phyloP scores from a whole-genome alignment of 2,797 vertebrate genomes.

The Sebastes taczanowskii region DNA sequence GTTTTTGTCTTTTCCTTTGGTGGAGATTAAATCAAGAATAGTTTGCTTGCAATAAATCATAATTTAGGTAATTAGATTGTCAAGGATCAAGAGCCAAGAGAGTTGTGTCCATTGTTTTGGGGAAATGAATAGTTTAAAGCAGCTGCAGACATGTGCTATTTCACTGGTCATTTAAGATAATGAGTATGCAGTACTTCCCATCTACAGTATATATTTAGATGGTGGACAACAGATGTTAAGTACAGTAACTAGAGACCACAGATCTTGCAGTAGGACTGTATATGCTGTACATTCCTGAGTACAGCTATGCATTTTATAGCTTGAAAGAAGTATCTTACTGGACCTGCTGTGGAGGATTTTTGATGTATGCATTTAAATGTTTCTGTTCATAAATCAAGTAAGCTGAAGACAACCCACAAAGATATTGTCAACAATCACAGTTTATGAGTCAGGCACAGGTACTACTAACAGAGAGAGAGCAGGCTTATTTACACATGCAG shows the following conservation, averaged over 20 bases:
- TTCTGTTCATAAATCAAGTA: not conserved
- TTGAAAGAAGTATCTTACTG: not conserved
- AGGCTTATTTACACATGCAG: conserved; percentile 70
- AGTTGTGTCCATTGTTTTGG: not conserved
- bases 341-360: not conserved
- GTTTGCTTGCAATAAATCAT: not conserved
- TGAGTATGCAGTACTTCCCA: not conserved
- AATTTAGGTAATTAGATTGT: not conserved
- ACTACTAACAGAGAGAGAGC: conserved; percentile 38
- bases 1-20: not conserved
- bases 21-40: not conserved
- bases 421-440: conserved; percentile 63
- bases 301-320: not conserved
- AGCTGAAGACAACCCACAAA: conserved; percentile 18
- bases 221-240: not conserved
- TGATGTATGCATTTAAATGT: not conserved
- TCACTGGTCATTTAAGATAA: not conserved
- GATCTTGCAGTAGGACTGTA: not conserved
- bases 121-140: not conserved
- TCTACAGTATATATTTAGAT: not conserved
- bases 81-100: too few relatives aligned
- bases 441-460: conserved; percentile 65
- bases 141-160: not conserved
- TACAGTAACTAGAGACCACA: not conserved
- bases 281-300: not conserved